Evolutionary conservation across 2,113 vertebrate genomes (phyloP).

Genomic region (Centropus bengalensis): DNA sequence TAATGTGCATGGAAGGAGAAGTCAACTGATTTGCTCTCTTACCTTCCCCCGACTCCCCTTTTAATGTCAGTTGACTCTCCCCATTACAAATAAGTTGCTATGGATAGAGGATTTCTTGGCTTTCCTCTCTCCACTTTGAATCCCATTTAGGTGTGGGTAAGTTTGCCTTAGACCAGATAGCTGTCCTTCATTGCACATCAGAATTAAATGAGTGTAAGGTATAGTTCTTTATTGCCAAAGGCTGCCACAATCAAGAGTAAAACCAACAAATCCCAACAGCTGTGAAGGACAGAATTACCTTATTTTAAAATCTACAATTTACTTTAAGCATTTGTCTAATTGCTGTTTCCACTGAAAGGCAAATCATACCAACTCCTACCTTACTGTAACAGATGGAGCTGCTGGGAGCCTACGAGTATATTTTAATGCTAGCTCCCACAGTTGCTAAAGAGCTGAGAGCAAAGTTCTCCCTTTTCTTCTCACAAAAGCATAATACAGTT

Average conservation of each 20-base stretch:
- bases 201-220: not conserved
- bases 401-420: not conserved
- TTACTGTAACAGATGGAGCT: slow-evolving; percentile 56
- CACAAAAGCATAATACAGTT: not conserved
- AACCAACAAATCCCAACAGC: not conserved
- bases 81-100: not conserved
- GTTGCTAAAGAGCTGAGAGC: slow-evolving; percentile 1
- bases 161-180: not conserved
- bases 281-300: not conserved
- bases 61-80: not conserved
- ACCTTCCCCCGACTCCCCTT: not conserved
- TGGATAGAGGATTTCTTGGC: not conserved
- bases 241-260: not conserved
- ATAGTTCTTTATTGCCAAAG: not conserved
- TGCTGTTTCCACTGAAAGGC: not conserved
- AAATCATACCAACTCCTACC: not conserved
- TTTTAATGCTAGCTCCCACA: not conserved
- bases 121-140: not conserved
- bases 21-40: not conserved
- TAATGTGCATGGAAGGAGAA: not conserved
- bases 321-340: not conserved
- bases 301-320: not conserved
- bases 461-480: not conserved
- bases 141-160: not conserved
- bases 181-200: not conserved